Evolutionary conservation across 2,888 invertebrate species (phyloP).

Genomic region (Agrotis puta): DNA sequence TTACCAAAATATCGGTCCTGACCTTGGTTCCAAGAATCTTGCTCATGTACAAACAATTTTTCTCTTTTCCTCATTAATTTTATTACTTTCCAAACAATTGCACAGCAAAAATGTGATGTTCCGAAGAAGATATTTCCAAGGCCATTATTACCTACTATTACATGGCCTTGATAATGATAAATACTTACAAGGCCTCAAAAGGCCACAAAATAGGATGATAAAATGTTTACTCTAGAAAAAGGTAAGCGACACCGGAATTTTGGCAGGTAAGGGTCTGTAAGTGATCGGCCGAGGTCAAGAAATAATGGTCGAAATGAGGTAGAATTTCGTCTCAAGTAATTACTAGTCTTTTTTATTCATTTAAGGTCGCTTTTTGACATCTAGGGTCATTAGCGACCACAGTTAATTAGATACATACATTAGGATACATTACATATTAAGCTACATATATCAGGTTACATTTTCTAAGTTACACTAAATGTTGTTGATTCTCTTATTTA

Average conservation of each 20-base stretch:
- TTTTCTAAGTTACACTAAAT: no score
- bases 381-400: no score
- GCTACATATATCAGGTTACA: no score
- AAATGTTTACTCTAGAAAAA: slow-evolving; percentile 36
- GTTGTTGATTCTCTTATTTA: no score
- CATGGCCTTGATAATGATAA: slow-evolving; percentile 4
- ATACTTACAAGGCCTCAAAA: slow-evolving; percentile 9
- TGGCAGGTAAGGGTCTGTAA: slow-evolving; percentile 17
- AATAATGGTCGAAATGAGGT: background rate
- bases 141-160: background rate
- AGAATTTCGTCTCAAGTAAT: background rate
- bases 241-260: slow-evolving; percentile 27
- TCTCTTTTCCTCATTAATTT: slow-evolving; percentile 51
- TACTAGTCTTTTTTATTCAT: background rate
- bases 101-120: slow-evolving; percentile 26
- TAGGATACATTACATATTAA: no score
- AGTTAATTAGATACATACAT: no score
- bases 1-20: background rate
- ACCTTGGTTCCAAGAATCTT: slow-evolving; percentile 19
- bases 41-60: slow-evolving; percentile 37
- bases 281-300: background rate
- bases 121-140: slow-evolving; percentile 29
- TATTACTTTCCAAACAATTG: slow-evolving; percentile 53
- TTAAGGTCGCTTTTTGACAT: no score
- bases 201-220: slow-evolving; percentile 22